These are phyloP conservation scores for Crambe crambe DNA, from an alignment of 37 sponge, comb jelly and placozoan genomes.

Conservation along the genomic window DNA sequence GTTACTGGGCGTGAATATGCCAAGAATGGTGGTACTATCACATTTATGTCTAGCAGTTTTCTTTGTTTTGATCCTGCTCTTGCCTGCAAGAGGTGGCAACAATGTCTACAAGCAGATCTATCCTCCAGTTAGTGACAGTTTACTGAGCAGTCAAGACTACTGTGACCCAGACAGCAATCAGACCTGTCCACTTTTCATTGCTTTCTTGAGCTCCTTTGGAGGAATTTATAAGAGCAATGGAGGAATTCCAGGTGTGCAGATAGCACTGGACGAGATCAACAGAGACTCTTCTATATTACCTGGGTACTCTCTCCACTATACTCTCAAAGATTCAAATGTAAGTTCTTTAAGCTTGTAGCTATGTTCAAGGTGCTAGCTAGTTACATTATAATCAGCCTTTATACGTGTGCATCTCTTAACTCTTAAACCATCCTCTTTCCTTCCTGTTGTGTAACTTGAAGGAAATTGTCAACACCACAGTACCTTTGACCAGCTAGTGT, in stretches of 20 bases:
- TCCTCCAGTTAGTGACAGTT: not conserved
- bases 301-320: constrained; percentile 32
- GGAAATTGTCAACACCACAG: too few relatives aligned
- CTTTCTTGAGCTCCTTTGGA: constrained; percentile 32
- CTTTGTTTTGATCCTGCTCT: not conserved
- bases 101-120: constrained; percentile 7
- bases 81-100: not conserved
- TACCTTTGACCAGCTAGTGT: too few relatives aligned
- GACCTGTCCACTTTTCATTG: constrained; percentile 19
- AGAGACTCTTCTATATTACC: constrained; percentile 9
- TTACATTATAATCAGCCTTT: too few relatives aligned
- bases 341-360: too few relatives aligned
- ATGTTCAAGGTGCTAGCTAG: too few relatives aligned
- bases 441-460: too few relatives aligned
- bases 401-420: too few relatives aligned
- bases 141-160: not conserved
- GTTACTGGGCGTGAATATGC: too few relatives aligned
- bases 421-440: too few relatives aligned
- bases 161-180: not conserved
- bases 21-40: too few relatives aligned
- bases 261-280: constrained; percentile 39
- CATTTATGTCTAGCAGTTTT: not conserved
- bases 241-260: constrained; percentile 25
- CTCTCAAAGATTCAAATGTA: constrained; percentile 30
- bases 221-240: constrained; percentile 27